phyloP scores from a whole-genome alignment of 2,888 invertebrate species.

The Tortrix viridana region DNA sequence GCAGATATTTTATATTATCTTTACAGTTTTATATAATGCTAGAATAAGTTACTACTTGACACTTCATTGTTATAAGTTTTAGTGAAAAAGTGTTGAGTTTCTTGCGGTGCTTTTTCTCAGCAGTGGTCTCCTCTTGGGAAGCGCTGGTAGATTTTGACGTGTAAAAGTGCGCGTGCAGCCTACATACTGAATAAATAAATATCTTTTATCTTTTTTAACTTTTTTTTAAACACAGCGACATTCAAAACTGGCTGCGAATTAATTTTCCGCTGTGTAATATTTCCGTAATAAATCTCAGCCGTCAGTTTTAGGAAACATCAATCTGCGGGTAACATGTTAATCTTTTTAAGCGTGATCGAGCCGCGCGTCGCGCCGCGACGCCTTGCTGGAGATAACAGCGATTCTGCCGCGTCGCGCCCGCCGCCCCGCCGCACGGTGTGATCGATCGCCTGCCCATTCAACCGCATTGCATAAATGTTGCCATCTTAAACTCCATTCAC shows the following conservation, averaged over 20 bases:
- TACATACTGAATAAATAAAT: no score
- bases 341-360: conserved; percentile 67
- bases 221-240: no score
- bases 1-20: no score
- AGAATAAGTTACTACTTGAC: no score
- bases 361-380: conserved; percentile 48
- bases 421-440: conserved; percentile 41
- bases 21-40: no score
- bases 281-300: conserved; percentile 33
- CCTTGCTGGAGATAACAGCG: conserved; percentile 58
- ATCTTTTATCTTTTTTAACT: no score
- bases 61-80: no score
- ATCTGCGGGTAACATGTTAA: conserved; percentile 65
- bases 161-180: no score
- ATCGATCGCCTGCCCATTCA: conserved; percentile 56
- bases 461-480: conserved; percentile 43
- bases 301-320: conserved; percentile 45
- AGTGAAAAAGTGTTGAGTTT: no score
- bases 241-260: conserved; percentile 41
- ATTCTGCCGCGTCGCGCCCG: conserved; percentile 50
- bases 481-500: conserved; percentile 46
- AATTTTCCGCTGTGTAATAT: conserved; percentile 49
- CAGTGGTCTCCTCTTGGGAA: no score
- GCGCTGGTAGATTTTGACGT: no score
- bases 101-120: no score